Evolutionary conservation across 2,888 invertebrate species (phyloP), one percentile per base, ranked within the genome.

Genomic region (Temnothorax ravouxi): DNA sequence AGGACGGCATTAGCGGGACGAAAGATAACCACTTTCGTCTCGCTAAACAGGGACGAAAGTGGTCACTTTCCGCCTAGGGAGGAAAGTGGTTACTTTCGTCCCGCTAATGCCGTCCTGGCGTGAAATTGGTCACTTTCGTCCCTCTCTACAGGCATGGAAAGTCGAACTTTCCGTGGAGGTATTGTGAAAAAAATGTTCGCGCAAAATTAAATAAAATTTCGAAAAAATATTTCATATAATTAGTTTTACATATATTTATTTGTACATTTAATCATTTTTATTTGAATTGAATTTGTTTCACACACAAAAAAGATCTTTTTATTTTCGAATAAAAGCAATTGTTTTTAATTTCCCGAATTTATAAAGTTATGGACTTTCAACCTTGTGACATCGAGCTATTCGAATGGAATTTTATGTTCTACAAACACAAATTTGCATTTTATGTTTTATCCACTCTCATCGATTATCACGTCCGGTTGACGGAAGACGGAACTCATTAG

Each of bases 191-290:
- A 52, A 71, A 50, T 4, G 13, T n/a, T 69, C 2, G 0, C 3
- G 1, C 1, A 29, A n/a, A 62, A 62, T 62, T 9, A 34, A 34
- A 64, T 64, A 8, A 21, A 38, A 21, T 34, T 38, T 54, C 0
- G 0, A 38, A 38, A 52, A 8, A 15, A 2, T 21, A 52, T 29
- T 34, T 50, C 0, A 6, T 11, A n/a, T 38, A 41, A 41, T 41
- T 64, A 62, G 4, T 18, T 64, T 67, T 67, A 25, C 29, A 67
- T 25, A 66, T 18, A 66, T 18, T 13, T 15, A 66, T 21, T 41
- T 62, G 21, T 21, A 21, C 41, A 41, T 38, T 54, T 21, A 25
- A 15, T 11, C 15, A 56, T 9, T 5, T 72, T 52, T 13, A 71
- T 56, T 4, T 34, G 34, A 34, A 34, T 56, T 38, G 3, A 52